Evolutionary conservation across 2,888 invertebrate species (phyloP), one percentile per base, ranked within the genome.

Genomic region (Deroplatys truncata): DNA sequence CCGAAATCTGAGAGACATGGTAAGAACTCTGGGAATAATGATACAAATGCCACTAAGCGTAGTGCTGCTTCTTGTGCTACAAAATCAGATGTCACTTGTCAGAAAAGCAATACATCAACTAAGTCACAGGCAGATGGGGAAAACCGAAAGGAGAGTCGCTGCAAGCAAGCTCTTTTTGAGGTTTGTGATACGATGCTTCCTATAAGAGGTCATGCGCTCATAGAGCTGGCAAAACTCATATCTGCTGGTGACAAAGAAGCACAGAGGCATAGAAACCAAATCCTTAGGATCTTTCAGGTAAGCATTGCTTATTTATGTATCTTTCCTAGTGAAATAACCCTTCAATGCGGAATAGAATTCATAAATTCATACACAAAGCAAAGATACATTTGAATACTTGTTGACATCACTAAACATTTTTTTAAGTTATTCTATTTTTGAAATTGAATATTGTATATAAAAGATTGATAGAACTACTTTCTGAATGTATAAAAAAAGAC

Each of bases 171-270:
- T 0, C 92, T 97, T 89, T 93, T 94, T 88, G 96, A 97, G 93
- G 94, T 96, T 29, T 95, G 95, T 92, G 96, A 97, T 94, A 94
- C 96, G 43, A 92, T 97, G 89, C 93, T 98, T 86, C 98, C 98
- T n/a, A 95, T 97, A 0, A 95, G 96, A 92, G 98, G 97, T 20
- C 98, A 98, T 93, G 98, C 96, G 13, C 94, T 98, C 82, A 95
- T 98, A 91, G 94, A 95, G 87, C 93, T 98, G 28, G 95, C 95
- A 28, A 96, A 96, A 93, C 94, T 98, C n/a, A 94, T 98, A 88
- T 95, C 96, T 92, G 93, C 93, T 28, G 95, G 94, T 91, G 96
- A 98, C 93, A 91, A 94, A 43, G 95, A 96, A 92, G 95, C 96
- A 16, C 92, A 96, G 90, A 94, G 95, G 2, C 95, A 96, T 91